Percentiles rank a stretch among this genome's conserved stretches.
Conservation (phyloP, 2,113 vertebrate genomes). For the Lonchura striata region DNA sequence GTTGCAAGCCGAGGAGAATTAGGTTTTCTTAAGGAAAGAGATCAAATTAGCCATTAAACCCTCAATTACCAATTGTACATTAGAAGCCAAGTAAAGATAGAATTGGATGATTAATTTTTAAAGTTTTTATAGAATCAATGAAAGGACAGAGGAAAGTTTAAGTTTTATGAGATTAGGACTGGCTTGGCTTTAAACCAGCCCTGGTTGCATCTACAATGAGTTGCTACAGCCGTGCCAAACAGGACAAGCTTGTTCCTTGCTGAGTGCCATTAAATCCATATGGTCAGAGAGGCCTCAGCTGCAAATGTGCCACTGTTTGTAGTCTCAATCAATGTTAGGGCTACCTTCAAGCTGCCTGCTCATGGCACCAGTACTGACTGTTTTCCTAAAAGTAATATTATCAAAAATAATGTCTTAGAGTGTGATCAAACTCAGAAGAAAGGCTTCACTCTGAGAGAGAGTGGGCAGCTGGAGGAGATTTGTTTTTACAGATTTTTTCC, state of each 20-base stretch:
- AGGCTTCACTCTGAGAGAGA: background rate
- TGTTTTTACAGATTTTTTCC: background rate
- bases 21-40: background rate
- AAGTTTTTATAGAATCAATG: background rate
- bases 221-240: background rate
- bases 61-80: background rate
- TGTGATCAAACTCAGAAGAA: background rate
- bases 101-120: background rate
- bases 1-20: background rate
- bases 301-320: background rate
- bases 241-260: background rate
- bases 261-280: background rate
- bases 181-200: background rate
- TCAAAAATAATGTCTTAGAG: background rate
- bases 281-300: background rate
- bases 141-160: background rate
- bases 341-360: background rate
- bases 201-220: background rate
- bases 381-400: background rate
- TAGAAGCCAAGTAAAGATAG: background rate
- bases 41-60: background rate
- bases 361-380: background rate
- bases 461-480: background rate
- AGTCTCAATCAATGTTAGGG: background rate
- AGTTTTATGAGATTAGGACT: background rate